These are phyloP conservation scores for Flexamia atlantica DNA, from an alignment of 2,888 invertebrate genomes.

Conservation along the genomic window DNA sequence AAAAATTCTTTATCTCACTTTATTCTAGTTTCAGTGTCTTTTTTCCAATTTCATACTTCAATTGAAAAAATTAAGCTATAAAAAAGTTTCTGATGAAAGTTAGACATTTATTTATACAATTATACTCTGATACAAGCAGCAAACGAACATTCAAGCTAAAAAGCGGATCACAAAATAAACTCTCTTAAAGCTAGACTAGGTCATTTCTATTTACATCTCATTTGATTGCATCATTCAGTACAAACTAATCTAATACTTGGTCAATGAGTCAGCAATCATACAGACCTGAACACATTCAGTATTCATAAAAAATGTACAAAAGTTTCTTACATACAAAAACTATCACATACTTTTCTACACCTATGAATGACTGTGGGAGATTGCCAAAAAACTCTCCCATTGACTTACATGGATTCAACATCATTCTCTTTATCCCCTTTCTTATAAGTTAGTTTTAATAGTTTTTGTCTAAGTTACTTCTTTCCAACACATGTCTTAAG, in stretches of 20 bases:
- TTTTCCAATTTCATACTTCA: not conserved
- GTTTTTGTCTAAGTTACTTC: no score
- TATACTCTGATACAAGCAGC: not conserved
- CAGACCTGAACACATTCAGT: constrained; percentile 60
- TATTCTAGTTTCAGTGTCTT: not conserved
- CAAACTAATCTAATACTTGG: not conserved
- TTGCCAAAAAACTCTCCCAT: not conserved
- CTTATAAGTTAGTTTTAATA: no score
- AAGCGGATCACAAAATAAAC: constrained; percentile 28
- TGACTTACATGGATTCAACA: not conserved
- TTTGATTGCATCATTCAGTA: constrained; percentile 26
- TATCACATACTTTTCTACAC: constrained; percentile 21
- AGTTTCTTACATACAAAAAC: constrained; percentile 24
- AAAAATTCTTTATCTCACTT: no score
- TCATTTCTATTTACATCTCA: constrained; percentile 14
- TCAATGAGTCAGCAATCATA: constrained; percentile 22
- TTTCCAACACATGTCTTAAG: no score
- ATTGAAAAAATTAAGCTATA: not conserved
- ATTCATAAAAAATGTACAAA: constrained; percentile 56
- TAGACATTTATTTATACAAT: not conserved
- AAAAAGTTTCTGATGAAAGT: not conserved
- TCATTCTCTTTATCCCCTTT: no score
- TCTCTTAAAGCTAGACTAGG: constrained; percentile 8
- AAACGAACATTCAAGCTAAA: not conserved
- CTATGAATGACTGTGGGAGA: not conserved